Conservation (phyloP, 2,888 invertebrate species). For the Entomobrya multifasciata region DNA sequence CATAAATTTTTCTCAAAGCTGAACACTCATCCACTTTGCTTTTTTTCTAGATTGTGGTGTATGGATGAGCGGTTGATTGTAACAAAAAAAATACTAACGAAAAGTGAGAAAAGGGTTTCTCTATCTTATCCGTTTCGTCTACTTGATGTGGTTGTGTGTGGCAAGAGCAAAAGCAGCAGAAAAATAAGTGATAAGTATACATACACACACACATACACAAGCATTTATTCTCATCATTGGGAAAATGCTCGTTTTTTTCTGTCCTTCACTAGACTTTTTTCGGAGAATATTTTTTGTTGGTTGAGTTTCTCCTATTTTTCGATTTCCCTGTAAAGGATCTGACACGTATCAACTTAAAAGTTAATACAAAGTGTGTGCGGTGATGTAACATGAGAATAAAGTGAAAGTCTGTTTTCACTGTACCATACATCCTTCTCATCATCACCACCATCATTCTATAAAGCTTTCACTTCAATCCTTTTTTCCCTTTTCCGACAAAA, state of each 20-base stretch:
- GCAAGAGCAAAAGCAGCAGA: not conserved
- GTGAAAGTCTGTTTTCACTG: slow-evolving; percentile 49
- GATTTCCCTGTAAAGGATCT: slow-evolving; percentile 55
- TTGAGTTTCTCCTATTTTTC: slow-evolving; percentile 35
- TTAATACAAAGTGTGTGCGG: slow-evolving; percentile 56
- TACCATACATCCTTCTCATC: slow-evolving; percentile 33
- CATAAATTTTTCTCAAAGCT: slow-evolving; percentile 62
- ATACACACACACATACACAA: not conserved
- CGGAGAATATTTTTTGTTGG: slow-evolving; percentile 6
- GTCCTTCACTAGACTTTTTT: slow-evolving; percentile 29
- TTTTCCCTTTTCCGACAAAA: slow-evolving; percentile 46
- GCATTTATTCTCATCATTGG: slow-evolving; percentile 59
- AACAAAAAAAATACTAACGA: slow-evolving; percentile 59
- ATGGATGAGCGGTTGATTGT: slow-evolving; percentile 63
- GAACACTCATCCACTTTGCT: slow-evolving; percentile 60
- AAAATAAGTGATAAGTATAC: slow-evolving; percentile 7
- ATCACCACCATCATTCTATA: slow-evolving; percentile 66
- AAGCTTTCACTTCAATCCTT: slow-evolving; percentile 63
- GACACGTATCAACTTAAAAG: slow-evolving; percentile 69
- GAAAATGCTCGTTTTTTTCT: slow-evolving; percentile 45
- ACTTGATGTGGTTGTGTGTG: slow-evolving; percentile 21
- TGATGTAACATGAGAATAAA: slow-evolving; percentile 53
- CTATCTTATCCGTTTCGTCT: slow-evolving; percentile 36
- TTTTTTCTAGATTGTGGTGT: slow-evolving; percentile 36
- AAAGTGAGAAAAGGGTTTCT: slow-evolving; percentile 54